These are phyloP conservation scores for Eupeodes latifasciatus DNA, from an alignment of 2,888 invertebrate genomes.

Conservation along the genomic window DNA sequence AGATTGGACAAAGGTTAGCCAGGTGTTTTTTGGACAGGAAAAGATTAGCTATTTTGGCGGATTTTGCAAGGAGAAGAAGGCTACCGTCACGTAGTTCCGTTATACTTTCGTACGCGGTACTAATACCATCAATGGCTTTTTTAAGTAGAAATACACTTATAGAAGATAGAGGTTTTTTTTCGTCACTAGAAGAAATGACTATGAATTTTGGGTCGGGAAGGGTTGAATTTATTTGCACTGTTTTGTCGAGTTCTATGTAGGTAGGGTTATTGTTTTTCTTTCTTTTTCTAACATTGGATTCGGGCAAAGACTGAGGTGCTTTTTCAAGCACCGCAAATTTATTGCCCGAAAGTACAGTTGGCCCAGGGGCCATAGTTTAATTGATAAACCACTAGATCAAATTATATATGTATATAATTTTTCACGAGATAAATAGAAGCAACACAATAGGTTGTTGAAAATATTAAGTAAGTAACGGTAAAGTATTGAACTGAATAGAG, in stretches of 20 bases:
- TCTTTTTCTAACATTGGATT: neutral
- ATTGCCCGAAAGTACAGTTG: neutral
- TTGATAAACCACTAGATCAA: neutral
- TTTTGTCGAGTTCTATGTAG: neutral
- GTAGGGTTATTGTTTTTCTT: constrained; percentile 5
- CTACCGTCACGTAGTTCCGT: constrained; percentile 7
- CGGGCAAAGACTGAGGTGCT: too few relatives aligned
- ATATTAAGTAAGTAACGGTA: too few relatives aligned
- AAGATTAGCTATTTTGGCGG: constrained; percentile 4
- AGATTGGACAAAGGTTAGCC: constrained; percentile 4
- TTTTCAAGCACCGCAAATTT: too few relatives aligned
- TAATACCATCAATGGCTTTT: constrained; percentile 40
- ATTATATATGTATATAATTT: neutral
- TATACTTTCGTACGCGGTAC: constrained; percentile 24
- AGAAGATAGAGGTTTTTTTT: constrained; percentile 12
- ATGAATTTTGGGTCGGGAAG: constrained; percentile 24
- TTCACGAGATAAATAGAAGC: neutral
- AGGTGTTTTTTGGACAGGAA: neutral
- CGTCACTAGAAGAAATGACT: constrained; percentile 21
- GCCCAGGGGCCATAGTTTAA: neutral
- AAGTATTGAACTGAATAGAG: neutral
- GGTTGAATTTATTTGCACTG: constrained; percentile 10
- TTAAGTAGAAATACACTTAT: constrained; percentile 25
- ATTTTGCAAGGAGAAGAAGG: constrained; percentile 4
- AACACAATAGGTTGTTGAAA: too few relatives aligned